Evolutionary conservation across 2,888 invertebrate species (phyloP).

Genomic region (Eudasyphora cyanicolor): DNA sequence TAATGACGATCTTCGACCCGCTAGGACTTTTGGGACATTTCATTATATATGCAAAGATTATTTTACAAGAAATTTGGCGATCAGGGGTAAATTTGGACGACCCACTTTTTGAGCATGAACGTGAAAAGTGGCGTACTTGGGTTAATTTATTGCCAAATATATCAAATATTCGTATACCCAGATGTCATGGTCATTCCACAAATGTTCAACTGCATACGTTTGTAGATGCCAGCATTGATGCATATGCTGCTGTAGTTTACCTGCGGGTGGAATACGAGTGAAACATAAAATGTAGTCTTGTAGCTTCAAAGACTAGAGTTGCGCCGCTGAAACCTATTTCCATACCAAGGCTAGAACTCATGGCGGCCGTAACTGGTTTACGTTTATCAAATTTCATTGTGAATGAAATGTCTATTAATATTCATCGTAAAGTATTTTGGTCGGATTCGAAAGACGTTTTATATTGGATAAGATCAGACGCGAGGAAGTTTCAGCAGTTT

Average conservation of each 20-base stretch:
- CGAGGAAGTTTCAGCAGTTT: constrained; percentile 12
- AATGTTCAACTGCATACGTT: too few species aligned
- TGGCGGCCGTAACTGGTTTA: constrained; percentile 29
- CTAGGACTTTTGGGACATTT: constrained; percentile 43
- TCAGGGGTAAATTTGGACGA: too few species aligned
- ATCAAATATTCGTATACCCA: neutral
- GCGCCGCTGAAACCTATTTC: constrained; percentile 14
- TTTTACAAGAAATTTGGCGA: constrained; percentile 34
- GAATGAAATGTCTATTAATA: neutral
- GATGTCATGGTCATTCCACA: neutral
- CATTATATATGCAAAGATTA: constrained; percentile 26
- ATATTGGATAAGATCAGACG: constrained; percentile 46
- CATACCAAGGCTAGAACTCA: too few species aligned
- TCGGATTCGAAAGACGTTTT: constrained; percentile 25
- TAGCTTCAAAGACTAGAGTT: constrained; percentile 47
- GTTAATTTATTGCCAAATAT: neutral
- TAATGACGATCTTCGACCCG: constrained; percentile 53
- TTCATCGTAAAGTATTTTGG: neutral
- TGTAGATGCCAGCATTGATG: too few species aligned
- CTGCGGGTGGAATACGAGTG: too few species aligned
- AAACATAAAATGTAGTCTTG: too few species aligned
- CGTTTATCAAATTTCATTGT: constrained; percentile 2
- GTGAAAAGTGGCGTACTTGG: constrained; percentile 14
- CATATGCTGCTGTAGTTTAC: too few species aligned
- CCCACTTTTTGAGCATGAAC: neutral